Conservation (phyloP, 53 echinoderm and acorn worm species). For the Echinarachnius parma region DNA sequence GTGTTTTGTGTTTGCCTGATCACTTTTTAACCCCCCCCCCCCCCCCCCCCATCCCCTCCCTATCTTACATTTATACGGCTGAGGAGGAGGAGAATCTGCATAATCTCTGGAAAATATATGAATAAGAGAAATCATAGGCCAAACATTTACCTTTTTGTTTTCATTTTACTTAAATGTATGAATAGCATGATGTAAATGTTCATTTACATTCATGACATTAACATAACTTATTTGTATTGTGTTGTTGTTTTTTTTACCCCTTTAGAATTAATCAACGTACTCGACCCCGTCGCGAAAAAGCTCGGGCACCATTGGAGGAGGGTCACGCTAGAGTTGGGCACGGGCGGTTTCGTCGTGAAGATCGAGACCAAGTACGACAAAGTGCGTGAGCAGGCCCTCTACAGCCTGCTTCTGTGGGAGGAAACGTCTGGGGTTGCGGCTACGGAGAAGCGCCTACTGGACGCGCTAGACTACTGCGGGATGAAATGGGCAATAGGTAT, state of each 20-base stretch:
- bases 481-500: constrained; percentile 85
- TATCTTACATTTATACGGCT: too few relatives aligned
- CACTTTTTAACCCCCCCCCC: too few relatives aligned
- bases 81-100: too few relatives aligned
- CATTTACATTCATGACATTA: too few relatives aligned
- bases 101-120: too few relatives aligned
- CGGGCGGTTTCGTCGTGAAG: constrained; percentile 69
- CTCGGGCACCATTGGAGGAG: constrained; percentile 97
- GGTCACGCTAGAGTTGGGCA: constrained; percentile 81
- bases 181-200: too few relatives aligned
- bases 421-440: constrained; percentile 87
- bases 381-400: constrained; percentile 89
- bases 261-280: constrained; percentile 75
- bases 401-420: constrained; percentile 90
- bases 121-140: too few relatives aligned
- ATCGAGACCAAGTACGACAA: constrained; percentile 77
- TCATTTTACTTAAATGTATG: too few relatives aligned
- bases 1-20: too few relatives aligned
- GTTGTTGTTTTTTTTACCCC: background rate
- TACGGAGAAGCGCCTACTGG: constrained; percentile 82
- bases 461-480: constrained; percentile 65
- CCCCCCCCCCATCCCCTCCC: too few relatives aligned
- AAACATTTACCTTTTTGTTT: too few relatives aligned
- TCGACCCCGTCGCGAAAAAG: constrained; percentile 78
- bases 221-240: background rate